These are phyloP conservation scores for Pyrochroa serraticornis DNA, from an alignment of 2,888 invertebrate species.

Conservation along the genomic window DNA sequence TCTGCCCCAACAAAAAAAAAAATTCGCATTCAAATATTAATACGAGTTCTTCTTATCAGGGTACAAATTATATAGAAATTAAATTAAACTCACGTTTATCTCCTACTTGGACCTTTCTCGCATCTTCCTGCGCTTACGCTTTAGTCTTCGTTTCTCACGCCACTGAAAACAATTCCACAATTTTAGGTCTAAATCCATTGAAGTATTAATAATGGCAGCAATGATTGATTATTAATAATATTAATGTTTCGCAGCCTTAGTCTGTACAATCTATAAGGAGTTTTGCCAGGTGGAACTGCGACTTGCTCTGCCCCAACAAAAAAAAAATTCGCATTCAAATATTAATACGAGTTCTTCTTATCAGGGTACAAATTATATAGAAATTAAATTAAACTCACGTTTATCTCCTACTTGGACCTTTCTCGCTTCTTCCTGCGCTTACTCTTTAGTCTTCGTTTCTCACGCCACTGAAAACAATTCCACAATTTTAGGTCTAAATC, in stretches of 20 bases:
- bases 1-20: conserved; percentile 30
- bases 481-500: too few species aligned
- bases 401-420: conserved; percentile 82
- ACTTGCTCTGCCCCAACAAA: conserved; percentile 32
- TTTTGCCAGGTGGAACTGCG: conserved; percentile 38
- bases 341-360: conserved; percentile 3
- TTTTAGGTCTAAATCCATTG: too few species aligned
- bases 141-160: conserved; percentile 98
- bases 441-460: conserved; percentile 98
- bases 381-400: not conserved
- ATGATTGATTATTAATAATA: conserved; percentile 8
- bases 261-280: conserved; percentile 30
- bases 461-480: conserved; percentile 86
- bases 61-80: conserved; percentile 7
- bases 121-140: conserved; percentile 99
- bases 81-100: not conserved
- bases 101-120: conserved; percentile 94
- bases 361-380: conserved; percentile 9
- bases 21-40: conserved; percentile 17
- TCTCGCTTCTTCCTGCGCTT: conserved; percentile 99
- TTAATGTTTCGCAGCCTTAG: conserved; percentile 39
- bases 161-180: conserved; percentile 68
- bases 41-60: conserved; percentile 7
- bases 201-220: not conserved
- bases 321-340: conserved; percentile 18